A percentile compares a stretch with the other conserved stretches of the same genome.
phyloP scores from a whole-genome alignment of 2,113 vertebrate species.

The Psittacus erithacus region DNA sequence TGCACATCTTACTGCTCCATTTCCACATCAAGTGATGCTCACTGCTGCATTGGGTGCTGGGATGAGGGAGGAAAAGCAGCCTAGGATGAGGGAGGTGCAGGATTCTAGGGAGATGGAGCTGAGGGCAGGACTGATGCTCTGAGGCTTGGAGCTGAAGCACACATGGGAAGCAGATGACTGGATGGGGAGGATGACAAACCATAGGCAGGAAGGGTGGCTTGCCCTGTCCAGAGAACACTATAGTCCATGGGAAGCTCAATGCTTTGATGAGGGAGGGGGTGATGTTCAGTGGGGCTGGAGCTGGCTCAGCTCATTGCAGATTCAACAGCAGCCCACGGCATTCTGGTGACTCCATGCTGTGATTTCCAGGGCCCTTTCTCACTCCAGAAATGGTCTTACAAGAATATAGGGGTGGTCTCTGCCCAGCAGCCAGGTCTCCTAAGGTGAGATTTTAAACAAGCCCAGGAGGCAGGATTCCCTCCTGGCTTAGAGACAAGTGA shows the following conservation, averaged over 20 bases:
- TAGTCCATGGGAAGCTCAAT: rapidly evolving
- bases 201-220: background rate
- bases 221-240: background rate
- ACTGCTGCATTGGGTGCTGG: background rate
- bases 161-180: rapidly evolving
- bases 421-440: background rate
- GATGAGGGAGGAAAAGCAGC: background rate
- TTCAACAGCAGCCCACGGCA: background rate
- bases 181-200: background rate
- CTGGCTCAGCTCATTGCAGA: background rate
- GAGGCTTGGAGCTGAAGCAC: background rate
- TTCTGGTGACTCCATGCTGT: background rate
- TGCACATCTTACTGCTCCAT: rapidly evolving
- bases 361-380: background rate
- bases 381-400: background rate
- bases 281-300: background rate
- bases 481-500: background rate
- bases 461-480: background rate
- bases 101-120: background rate
- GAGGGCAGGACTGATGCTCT: background rate
- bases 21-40: background rate
- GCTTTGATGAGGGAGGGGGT: rapidly evolving
- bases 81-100: background rate
- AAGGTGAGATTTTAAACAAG: background rate
- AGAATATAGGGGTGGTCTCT: background rate